These are phyloP conservation scores for Danionella cerebrum DNA, from an alignment of 2,113 vertebrate species.

Conservation along the genomic window DNA sequence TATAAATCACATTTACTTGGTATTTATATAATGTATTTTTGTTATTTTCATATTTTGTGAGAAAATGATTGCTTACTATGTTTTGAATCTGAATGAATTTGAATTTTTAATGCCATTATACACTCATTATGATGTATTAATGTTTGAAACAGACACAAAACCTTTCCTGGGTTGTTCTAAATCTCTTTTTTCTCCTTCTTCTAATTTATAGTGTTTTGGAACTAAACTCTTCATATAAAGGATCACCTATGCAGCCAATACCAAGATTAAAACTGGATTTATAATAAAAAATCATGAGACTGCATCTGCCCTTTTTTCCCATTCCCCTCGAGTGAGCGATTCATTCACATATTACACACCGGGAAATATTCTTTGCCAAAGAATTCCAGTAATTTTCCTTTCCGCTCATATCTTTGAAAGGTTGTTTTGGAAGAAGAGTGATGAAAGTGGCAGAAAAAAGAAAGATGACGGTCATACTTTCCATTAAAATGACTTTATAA, in stretches of 20 bases:
- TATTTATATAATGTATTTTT: too few relatives aligned
- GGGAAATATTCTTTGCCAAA: conserved; percentile 28
- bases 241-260: conserved; percentile 52
- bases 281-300: not conserved
- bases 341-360: conserved; percentile 25
- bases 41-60: too few relatives aligned
- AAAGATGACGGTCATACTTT: conserved; percentile 10
- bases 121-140: too few relatives aligned
- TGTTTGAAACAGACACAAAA: too few relatives aligned
- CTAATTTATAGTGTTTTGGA: too few relatives aligned
- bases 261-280: conserved; percentile 29
- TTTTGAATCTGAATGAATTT: too few relatives aligned
- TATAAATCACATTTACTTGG: too few relatives aligned
- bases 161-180: too few relatives aligned
- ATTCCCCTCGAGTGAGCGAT: not conserved
- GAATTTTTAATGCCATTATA: too few relatives aligned
- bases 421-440: not conserved
- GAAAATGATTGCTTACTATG: too few relatives aligned
- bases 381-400: conserved; percentile 8
- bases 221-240: too few relatives aligned
- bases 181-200: too few relatives aligned
- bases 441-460: conserved; percentile 5
- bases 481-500: not conserved
- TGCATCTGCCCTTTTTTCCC: not conserved
- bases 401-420: not conserved